phyloP scores from a whole-genome alignment of 2,888 invertebrate genomes.

The Lagria hirta region DNA sequence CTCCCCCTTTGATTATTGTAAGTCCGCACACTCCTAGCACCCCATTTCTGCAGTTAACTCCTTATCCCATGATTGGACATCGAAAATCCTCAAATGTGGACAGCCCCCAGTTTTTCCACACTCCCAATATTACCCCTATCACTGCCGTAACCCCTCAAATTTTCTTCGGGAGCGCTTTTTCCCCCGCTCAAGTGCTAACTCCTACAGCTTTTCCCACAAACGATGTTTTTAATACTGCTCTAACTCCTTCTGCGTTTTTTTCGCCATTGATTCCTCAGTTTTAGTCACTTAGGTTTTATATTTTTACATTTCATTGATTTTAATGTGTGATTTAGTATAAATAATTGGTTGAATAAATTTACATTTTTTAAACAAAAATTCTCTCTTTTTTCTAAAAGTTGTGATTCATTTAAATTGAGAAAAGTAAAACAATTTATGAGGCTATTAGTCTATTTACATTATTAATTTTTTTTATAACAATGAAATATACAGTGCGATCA shows the following conservation, averaged over 20 bases:
- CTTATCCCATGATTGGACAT: background rate
- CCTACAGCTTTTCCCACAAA: background rate
- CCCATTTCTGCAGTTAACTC: constrained; percentile 3
- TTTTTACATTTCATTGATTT: too few species aligned
- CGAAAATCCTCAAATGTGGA: constrained; percentile 28
- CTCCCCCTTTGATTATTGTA: constrained; percentile 6
- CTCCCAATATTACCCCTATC: constrained; percentile 29
- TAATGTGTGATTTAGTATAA: too few species aligned
- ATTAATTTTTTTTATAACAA: too few species aligned
- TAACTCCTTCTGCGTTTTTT: constrained; percentile 4
- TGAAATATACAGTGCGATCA: too few species aligned
- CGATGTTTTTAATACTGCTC: constrained; percentile 3
- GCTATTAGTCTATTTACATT: too few species aligned
- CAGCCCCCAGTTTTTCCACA: constrained; percentile 20
- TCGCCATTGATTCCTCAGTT: constrained; percentile 8
- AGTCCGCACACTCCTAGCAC: constrained; percentile 4
- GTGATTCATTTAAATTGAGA: too few species aligned
- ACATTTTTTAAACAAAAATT: too few species aligned
- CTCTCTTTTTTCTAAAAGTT: too few species aligned
- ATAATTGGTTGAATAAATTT: too few species aligned
- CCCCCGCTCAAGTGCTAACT: constrained; percentile 22
- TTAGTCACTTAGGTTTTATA: background rate
- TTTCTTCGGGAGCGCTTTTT: constrained; percentile 33
- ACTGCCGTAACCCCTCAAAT: constrained; percentile 22
- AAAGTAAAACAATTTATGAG: too few species aligned